Evolutionary conservation across 2,113 vertebrate genomes (phyloP), one percentile per base, ranked within the genome.

Genomic region (Paraplagusia blochii): DNA sequence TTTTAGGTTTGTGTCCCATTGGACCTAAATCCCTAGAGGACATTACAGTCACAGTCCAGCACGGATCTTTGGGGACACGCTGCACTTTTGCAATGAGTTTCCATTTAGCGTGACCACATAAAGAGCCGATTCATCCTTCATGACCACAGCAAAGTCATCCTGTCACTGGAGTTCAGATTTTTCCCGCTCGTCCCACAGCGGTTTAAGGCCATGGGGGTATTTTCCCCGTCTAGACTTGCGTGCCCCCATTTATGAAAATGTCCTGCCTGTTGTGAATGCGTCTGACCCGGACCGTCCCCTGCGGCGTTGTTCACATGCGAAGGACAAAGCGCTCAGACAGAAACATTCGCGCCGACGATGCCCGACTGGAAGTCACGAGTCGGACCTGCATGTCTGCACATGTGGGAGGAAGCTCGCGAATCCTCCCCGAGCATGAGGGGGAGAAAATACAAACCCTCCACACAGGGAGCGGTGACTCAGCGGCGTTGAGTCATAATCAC

Each of bases 401-500:
- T 48, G 46, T 29, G 18, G 19, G 46, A 48, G 46, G 46, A 48
- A 29, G 29, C 17, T 1, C 7, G 46, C 14, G 4, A 9, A 13
- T 7, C 46, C 12, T 11, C 22, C 13, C 4, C 19, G 14, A 19
- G 7, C 19, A 22, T 11, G 45, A 12, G 44, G 22, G 5, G 4
- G 22, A 10, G 12, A 18, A 11, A 10, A 46, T 9, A 46, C 44
- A 11, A 10, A 46, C 9, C 18, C 44, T 10, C 44, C 15, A 2
- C 45, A 22, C 45, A 47, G 45, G 13, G 13, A 29, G 13, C 17
- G 14, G 46, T 29, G 46, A 48, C 46, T 48, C 46, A 48, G 46
- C 46, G 14, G 19, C 9, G 46, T 19, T 29, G 13, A 29, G 12
- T 29, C 7, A 48, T 9, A 48, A n/a, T 29, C 19, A 9, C 29